Evolutionary conservation across 2,797 vertebrate species (phyloP), one percentile per base, ranked within the genome.

Genomic region (Perodicticus potto): DNA sequence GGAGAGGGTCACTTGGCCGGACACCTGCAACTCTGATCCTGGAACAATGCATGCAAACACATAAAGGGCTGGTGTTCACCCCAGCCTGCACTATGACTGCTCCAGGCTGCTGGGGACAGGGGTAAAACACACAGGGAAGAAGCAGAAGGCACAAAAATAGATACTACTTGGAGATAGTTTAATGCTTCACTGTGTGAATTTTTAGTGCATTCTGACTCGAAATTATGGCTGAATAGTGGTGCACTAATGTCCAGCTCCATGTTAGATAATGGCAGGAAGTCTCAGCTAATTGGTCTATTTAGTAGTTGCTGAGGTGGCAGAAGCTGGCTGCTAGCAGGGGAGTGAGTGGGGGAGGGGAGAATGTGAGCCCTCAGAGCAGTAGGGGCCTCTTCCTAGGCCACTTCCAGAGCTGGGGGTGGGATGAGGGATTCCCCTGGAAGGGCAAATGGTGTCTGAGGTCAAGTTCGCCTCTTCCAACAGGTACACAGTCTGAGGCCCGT

Each of bases 221-320:
- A 87, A 93, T 96, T 92, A 89, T 57, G 80, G 92, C 91, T 10
- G 84, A 80, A 87, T 63, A 73, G 90, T 53, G 65, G 89, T 25
- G 1, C 74, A 1, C 82, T 97, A 94, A 97, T 95, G 96, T 92
- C 92, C 84, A 63, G 78, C 95, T 94, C 94, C 92, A 45, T 13
- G 73, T 76, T 43, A 61, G 96, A 92, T 97, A 97, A 97, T 96
- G 97, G 96, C 98, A 97, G 98, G 97, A 97, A 97, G 97, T 89
- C 67, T 61, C 43, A 55, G 76, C 93, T 98, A 97, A 98, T 97
- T 95, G 96, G 97, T 86, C 92, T 97, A 73, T 97, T 97, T 95
- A 96, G 85, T 89, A 97, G 96, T 87, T 97, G 98, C 97, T 98
- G 97, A 98, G 97, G 92, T 53, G 90, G 97, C 97, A 97, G 95